Conservation (phyloP, 1,140 invertebrate species). For the Asobara japonica region DNA sequence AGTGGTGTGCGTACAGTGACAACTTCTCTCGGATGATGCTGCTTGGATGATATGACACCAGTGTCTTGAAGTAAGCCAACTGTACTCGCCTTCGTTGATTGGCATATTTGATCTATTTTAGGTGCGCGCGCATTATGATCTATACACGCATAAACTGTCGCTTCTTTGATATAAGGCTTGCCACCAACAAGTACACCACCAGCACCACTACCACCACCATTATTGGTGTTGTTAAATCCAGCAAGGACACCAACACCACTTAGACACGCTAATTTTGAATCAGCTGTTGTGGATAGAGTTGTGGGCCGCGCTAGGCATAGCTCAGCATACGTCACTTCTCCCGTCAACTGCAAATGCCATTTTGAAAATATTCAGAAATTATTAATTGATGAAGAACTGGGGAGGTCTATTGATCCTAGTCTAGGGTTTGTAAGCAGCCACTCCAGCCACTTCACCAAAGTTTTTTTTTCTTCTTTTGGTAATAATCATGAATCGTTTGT, state of each 20-base stretch:
- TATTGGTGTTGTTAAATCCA: slow-evolving; percentile 50
- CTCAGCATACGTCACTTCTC: slow-evolving; percentile 80
- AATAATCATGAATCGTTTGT: too few relatives aligned
- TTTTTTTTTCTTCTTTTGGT: too few relatives aligned
- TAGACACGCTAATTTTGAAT: slow-evolving; percentile 59
- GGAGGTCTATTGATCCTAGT: too few relatives aligned
- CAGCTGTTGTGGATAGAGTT: slow-evolving; percentile 62
- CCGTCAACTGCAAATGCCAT: slow-evolving; percentile 57
- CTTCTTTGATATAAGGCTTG: slow-evolving; percentile 60
- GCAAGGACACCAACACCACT: slow-evolving; percentile 45
- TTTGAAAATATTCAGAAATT: neutral
- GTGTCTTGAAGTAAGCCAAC: slow-evolving; percentile 44
- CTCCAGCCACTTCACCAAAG: too few relatives aligned
- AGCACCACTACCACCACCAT: slow-evolving; percentile 56
- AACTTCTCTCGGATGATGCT: slow-evolving; percentile 74
- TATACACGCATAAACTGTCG: slow-evolving; percentile 78
- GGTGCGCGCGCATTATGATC: slow-evolving; percentile 68
- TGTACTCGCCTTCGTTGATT: slow-evolving; percentile 31
- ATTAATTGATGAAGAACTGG: neutral
- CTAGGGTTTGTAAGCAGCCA: too few relatives aligned
- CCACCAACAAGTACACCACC: slow-evolving; percentile 56
- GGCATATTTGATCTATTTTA: slow-evolving; percentile 52
- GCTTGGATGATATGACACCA: slow-evolving; percentile 48
- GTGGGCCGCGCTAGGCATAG: slow-evolving; percentile 70
- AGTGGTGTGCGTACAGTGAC: slow-evolving; percentile 85